Percentiles rank a stretch among this genome's conserved stretches.
phyloP scores from a whole-genome alignment of 2,797 vertebrate species.

The Anabas testudineus region DNA sequence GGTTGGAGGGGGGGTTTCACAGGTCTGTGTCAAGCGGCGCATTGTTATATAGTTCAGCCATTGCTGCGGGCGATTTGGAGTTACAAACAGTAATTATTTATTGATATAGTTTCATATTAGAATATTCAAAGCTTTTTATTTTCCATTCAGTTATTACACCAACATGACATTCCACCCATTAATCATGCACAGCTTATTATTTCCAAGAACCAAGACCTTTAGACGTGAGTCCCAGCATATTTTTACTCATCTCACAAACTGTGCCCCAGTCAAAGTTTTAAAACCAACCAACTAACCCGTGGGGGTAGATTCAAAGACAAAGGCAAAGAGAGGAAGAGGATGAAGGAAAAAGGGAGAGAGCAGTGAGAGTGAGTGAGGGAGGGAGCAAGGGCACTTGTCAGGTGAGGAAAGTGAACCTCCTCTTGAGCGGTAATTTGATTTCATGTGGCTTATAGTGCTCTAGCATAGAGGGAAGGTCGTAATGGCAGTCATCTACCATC shows the following conservation, averaged over 20 bases:
- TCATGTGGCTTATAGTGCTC: constrained; percentile 72
- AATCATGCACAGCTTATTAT: not conserved
- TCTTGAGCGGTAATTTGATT: constrained; percentile 80
- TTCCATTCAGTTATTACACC: not conserved
- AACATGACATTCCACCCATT: not conserved
- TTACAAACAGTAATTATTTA: not conserved
- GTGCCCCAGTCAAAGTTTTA: not conserved
- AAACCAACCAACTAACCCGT: not conserved
- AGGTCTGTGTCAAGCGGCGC: no score
- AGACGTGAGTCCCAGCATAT: not conserved
- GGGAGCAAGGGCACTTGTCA: constrained; percentile 17
- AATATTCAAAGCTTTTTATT: not conserved
- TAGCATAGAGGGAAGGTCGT: constrained; percentile 64
- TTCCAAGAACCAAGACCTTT: not conserved
- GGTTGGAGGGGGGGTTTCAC: no score
- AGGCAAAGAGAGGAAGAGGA: constrained; percentile 8
- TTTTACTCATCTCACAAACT: not conserved
- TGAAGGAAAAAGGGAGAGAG: constrained; percentile 11
- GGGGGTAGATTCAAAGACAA: not conserved
- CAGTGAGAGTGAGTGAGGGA: no score
- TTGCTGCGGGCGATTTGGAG: not conserved
- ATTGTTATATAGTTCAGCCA: not conserved
- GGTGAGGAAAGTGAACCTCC: constrained; percentile 56
- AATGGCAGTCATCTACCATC: constrained; percentile 75
- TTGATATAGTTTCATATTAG: not conserved